Percentiles rank a stretch among this genome's conserved stretches.
Evolutionary conservation across 1,140 invertebrate genomes (phyloP).

Genomic region (Ceratina australensis): DNA sequence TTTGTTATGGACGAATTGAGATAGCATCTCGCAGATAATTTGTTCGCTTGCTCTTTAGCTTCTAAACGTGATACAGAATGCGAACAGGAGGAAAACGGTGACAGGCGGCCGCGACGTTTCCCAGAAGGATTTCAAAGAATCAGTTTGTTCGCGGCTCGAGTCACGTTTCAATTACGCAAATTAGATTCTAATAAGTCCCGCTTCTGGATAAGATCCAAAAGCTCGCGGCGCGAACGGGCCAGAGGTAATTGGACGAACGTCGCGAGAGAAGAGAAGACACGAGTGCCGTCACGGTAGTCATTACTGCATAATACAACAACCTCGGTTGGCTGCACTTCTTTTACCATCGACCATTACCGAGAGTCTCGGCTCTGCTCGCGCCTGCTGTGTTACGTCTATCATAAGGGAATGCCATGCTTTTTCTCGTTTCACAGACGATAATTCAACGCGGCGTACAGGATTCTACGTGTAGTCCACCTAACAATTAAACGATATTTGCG

Average conservation of each 20-base stretch:
- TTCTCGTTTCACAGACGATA: not conserved
- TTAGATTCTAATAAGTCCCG: constrained; percentile 62
- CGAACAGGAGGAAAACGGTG: not conserved
- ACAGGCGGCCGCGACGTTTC: constrained; percentile 16
- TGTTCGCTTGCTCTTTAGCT: no score
- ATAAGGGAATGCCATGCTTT: constrained; percentile 7
- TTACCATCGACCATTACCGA: constrained; percentile 54
- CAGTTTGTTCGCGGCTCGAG: constrained; percentile 46
- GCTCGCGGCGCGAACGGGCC: constrained; percentile 40
- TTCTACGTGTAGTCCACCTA: not conserved
- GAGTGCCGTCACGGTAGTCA: constrained; percentile 45
- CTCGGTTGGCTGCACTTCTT: constrained; percentile 58
- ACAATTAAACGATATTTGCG: constrained; percentile 31
- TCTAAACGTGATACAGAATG: not conserved
- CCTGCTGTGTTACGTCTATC: constrained; percentile 28
- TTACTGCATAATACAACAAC: constrained; percentile 59
- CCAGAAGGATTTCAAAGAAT: constrained; percentile 44
- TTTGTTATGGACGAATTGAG: no score
- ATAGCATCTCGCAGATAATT: no score
- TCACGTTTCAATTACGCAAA: constrained; percentile 65
- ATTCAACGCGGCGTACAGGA: not conserved
- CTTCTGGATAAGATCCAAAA: constrained; percentile 60
- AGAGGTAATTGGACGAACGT: constrained; percentile 50
- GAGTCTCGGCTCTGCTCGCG: constrained; percentile 33
- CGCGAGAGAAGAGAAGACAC: constrained; percentile 33